Conservation (phyloP, 2,113 vertebrate species). For the Serinus canaria region DNA sequence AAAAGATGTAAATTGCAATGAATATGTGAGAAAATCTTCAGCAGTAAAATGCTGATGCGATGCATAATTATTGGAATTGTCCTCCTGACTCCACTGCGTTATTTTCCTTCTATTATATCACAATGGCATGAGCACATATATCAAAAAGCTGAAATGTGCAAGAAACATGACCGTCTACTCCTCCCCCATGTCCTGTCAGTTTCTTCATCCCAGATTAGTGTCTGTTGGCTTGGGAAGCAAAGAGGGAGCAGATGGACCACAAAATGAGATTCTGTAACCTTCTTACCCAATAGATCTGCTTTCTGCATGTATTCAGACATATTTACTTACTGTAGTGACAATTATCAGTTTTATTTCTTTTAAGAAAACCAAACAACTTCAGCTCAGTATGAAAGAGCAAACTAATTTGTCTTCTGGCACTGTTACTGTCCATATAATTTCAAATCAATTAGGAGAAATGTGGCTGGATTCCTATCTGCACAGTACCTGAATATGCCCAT, state of each 20-base stretch:
- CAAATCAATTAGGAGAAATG: conserved; percentile 26
- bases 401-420: conserved; percentile 61
- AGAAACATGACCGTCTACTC: conserved; percentile 10
- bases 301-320: conserved; percentile 57
- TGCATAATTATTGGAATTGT: background rate
- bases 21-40: background rate
- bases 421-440: background rate
- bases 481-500: conserved; percentile 1
- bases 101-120: conserved; percentile 14
- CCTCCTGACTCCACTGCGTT: background rate
- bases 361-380: conserved; percentile 66
- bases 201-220: conserved; percentile 66
- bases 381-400: conserved; percentile 55
- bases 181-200: conserved; percentile 66
- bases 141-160: conserved; percentile 13
- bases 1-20: conserved; percentile 13
- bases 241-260: conserved; percentile 64
- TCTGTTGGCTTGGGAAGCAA: conserved; percentile 65
- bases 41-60: background rate
- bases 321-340: conserved; percentile 69
- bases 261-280: conserved; percentile 71
- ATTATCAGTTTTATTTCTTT: conserved; percentile 69
- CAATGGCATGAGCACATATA: background rate
- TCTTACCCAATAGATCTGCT: conserved; percentile 67
- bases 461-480: background rate